Evolutionary conservation across 2,797 vertebrate genomes (phyloP).

Genomic region (Furcifer pardalis): DNA sequence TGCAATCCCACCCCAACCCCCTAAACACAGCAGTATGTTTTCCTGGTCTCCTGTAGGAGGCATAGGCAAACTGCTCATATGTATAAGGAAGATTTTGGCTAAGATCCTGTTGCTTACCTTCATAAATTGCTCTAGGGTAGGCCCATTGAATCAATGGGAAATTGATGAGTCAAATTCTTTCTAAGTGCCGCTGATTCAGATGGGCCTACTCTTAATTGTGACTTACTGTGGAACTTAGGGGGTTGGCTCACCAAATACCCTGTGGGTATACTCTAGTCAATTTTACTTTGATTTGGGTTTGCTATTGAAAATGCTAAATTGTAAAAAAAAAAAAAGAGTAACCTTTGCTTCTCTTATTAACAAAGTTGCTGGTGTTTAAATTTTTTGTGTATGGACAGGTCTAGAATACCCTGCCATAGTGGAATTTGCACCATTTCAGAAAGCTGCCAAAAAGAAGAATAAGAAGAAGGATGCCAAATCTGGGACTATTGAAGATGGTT

Average conservation of each 20-base stretch:
- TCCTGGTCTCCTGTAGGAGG: background rate
- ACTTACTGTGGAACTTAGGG: too few relatives aligned
- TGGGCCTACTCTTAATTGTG: too few relatives aligned
- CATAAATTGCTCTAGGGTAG: too few relatives aligned
- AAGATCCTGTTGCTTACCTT: too few relatives aligned
- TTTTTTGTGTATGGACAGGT: conserved; percentile 75
- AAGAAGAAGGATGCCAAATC: conserved; percentile 97
- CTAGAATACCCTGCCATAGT: conserved; percentile 96
- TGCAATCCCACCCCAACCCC: background rate
- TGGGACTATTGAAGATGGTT: conserved; percentile 95
- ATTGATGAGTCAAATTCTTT: too few relatives aligned
- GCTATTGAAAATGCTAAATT: background rate
- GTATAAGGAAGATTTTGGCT: background rate
- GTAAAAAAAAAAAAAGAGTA: background rate
- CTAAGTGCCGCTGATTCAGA: too few relatives aligned
- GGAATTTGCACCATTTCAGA: conserved; percentile 99
- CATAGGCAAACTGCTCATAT: background rate
- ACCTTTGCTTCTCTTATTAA: background rate
- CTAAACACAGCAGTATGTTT: too few relatives aligned
- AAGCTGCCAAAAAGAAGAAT: conserved; percentile 95
- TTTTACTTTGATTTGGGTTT: background rate
- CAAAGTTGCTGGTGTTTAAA: background rate
- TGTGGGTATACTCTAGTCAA: too few relatives aligned
- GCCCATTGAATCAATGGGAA: too few relatives aligned
- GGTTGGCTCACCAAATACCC: too few relatives aligned